A percentile compares a stretch with the other conserved stretches of the same genome.
phyloP scores from a whole-genome alignment of 2,888 invertebrate genomes.

The Hipparchia sbordonii region DNA sequence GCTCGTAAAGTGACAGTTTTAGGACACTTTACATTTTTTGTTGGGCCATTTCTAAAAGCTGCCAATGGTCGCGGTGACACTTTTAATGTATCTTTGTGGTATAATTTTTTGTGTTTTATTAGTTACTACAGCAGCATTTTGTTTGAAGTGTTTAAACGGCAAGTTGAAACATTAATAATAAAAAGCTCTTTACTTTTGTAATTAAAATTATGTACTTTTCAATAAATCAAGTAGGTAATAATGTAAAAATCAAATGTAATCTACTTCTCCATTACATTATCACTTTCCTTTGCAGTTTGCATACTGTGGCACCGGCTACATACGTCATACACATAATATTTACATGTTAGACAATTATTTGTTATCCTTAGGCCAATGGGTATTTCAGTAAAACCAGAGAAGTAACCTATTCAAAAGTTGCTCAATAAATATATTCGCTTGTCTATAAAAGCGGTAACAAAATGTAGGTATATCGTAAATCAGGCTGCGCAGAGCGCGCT shows the following conservation, averaged over 20 bases:
- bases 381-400: background rate
- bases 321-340: no score
- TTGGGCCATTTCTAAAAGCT: conserved; percentile 12
- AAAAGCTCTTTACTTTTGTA: no score
- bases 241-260: no score
- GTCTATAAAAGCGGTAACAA: background rate
- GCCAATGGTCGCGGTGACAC: background rate
- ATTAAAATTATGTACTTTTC: no score
- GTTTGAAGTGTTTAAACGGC: background rate
- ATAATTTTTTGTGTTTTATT: conserved; percentile 9
- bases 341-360: no score
- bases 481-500: background rate
- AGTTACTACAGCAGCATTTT: background rate
- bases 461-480: conserved; percentile 1
- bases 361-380: no score
- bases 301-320: no score
- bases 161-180: background rate
- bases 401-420: background rate
- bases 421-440: background rate
- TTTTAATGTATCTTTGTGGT: background rate
- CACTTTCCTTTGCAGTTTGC: no score
- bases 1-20: conserved; percentile 47
- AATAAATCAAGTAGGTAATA: no score
- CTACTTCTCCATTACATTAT: no score
- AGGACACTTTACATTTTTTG: conserved; percentile 29